Evolutionary conservation across 2,797 vertebrate genomes (phyloP).

Genomic region (Hydrocynus forskahlii): DNA sequence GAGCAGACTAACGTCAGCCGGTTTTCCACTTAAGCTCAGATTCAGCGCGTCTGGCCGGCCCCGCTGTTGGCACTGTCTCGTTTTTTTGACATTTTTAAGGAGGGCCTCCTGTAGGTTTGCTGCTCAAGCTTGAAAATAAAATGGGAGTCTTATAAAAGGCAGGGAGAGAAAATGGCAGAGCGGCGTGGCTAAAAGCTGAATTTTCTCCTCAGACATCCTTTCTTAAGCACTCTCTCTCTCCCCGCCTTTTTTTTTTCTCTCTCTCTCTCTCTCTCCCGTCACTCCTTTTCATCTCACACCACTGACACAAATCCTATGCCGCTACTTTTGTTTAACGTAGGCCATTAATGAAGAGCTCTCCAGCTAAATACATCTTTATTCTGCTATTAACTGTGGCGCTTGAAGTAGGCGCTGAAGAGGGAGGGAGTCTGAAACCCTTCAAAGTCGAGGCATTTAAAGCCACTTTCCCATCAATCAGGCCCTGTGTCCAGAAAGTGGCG

Average conservation of each 20-base stretch:
- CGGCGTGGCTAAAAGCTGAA: slow-evolving; percentile 60
- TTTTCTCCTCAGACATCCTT: slow-evolving; percentile 57
- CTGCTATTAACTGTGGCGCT: slow-evolving; percentile 87
- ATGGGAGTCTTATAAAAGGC: slow-evolving; percentile 56
- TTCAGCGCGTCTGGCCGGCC: slow-evolving; percentile 50
- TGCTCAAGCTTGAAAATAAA: slow-evolving; percentile 62
- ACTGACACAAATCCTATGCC: slow-evolving; percentile 76
- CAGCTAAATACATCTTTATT: slow-evolving; percentile 91
- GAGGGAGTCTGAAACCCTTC: slow-evolving; percentile 86
- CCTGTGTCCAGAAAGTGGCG: slow-evolving; percentile 93
- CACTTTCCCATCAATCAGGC: slow-evolving; percentile 95
- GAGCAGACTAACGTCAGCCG: slow-evolving; percentile 42
- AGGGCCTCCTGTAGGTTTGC: slow-evolving; percentile 62
- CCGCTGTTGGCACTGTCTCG: slow-evolving; percentile 51
- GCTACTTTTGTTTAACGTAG: slow-evolving; percentile 87
- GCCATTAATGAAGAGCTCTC: slow-evolving; percentile 94
- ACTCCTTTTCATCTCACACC: slow-evolving; percentile 72
- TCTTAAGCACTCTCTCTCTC: slow-evolving; percentile 49
- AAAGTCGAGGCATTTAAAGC: slow-evolving; percentile 91
- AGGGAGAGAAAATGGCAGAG: slow-evolving; percentile 63
- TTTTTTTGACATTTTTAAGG: slow-evolving; percentile 59
- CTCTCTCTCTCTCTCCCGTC: slow-evolving; percentile 61
- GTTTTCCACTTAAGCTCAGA: slow-evolving; percentile 57
- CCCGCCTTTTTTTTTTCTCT: slow-evolving; percentile 57
- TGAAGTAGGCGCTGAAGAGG: slow-evolving; percentile 83